Evolutionary conservation across 2,888 invertebrate species (phyloP).

Genomic region (Torymus texanus): DNA sequence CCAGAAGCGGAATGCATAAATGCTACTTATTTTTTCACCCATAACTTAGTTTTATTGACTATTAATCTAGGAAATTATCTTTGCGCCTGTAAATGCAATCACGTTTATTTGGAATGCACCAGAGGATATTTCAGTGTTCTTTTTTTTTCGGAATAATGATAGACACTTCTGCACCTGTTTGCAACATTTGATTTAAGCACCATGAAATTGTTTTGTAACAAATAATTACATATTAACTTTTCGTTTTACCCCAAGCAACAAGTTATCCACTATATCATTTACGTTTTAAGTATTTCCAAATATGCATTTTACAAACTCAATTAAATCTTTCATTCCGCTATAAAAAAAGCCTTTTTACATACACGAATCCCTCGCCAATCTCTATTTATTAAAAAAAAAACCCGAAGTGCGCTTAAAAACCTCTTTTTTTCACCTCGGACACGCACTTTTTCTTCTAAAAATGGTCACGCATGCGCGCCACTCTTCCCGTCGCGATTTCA

Average conservation of each 20-base stretch:
- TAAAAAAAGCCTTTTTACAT: too few species aligned
- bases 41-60: constrained; percentile 20
- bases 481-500: not conserved
- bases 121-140: not conserved
- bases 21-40: constrained; percentile 18
- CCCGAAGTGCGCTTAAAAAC: too few species aligned
- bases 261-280: too few species aligned
- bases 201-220: too few species aligned
- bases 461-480: too few species aligned
- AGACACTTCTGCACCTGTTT: constrained; percentile 9
- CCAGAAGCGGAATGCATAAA: not conserved
- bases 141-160: not conserved
- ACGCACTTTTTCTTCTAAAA: too few species aligned
- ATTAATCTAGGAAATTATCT: constrained; percentile 19
- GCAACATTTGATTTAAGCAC: not conserved
- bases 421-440: too few species aligned
- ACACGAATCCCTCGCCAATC: too few species aligned
- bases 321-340: too few species aligned
- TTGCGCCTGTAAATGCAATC: not conserved
- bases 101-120: constrained; percentile 12
- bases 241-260: too few species aligned
- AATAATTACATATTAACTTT: too few species aligned
- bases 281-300: not conserved
- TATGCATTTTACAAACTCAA: not conserved
- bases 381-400: too few species aligned